Evolutionary conservation across 1,140 invertebrate species (phyloP).

Genomic region (Eciton burchellii): DNA sequence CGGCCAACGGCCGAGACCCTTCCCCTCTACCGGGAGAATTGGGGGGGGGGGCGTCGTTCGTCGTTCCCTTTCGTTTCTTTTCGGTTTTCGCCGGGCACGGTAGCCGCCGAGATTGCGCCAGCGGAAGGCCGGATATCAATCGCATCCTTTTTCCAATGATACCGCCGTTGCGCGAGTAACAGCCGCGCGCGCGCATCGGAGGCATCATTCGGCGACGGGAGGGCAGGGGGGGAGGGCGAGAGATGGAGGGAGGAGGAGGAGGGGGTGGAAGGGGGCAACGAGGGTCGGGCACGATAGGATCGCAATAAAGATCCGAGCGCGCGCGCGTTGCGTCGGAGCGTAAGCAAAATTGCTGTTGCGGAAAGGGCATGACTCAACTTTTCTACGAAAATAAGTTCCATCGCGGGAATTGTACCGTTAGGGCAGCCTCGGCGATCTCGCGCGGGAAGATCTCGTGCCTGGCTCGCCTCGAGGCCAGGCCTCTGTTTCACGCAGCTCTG

Average conservation of each 20-base stretch:
- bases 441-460: conserved; percentile 9
- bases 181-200: conserved; percentile 7
- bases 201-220: conserved; percentile 23
- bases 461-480: conserved; percentile 3
- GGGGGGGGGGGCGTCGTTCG: too few relatives aligned
- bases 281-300: conserved; percentile 30
- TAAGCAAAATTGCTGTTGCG: conserved; percentile 5
- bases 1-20: too few relatives aligned
- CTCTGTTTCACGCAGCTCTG: not conserved
- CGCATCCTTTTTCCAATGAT: conserved; percentile 50
- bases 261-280: not conserved
- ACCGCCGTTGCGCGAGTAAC: conserved; percentile 40
- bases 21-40: too few relatives aligned
- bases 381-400: conserved; percentile 58
- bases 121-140: conserved; percentile 59
- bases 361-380: conserved; percentile 55
- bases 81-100: conserved; percentile 36
- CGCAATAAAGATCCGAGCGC: conserved; percentile 27
- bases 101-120: conserved; percentile 48
- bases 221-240: not conserved
- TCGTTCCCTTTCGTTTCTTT: too few relatives aligned
- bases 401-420: conserved; percentile 54
- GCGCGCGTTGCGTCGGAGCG: conserved; percentile 26
- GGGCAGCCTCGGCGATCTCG: conserved; percentile 27
- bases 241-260: not conserved